Conservation (phyloP, 2,113 vertebrate species). For the Cinclus mexicanus region DNA sequence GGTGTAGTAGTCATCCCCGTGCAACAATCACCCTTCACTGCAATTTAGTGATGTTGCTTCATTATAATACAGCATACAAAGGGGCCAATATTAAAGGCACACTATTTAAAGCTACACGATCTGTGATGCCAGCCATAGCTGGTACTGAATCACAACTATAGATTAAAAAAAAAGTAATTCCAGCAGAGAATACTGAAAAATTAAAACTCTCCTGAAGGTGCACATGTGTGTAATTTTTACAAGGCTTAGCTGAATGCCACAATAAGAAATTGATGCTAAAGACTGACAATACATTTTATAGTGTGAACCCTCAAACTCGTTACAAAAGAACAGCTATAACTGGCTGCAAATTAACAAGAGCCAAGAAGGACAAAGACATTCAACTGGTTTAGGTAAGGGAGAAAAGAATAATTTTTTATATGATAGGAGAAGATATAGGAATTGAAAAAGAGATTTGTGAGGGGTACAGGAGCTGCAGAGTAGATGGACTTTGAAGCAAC, state of each 20-base stretch:
- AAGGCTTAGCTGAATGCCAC: background rate
- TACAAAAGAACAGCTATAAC: background rate
- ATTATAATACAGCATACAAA: slow-evolving; percentile 74
- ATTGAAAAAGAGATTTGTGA: background rate
- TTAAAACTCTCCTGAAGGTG: background rate
- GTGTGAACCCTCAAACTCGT: background rate
- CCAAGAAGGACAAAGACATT: background rate
- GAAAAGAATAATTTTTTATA: background rate
- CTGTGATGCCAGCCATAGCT: slow-evolving; percentile 17
- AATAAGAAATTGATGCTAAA: background rate
- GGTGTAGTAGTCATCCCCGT: slow-evolving; percentile 77
- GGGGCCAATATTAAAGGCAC: slow-evolving; percentile 60
- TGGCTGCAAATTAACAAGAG: background rate
- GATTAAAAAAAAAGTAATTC: slow-evolving; percentile 16
- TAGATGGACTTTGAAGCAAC: background rate
- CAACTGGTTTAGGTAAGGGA: background rate
- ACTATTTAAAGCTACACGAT: slow-evolving; percentile 65
- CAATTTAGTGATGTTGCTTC: slow-evolving; percentile 81
- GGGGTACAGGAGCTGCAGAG: background rate
- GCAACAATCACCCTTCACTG: slow-evolving; percentile 80
- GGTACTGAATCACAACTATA: background rate
- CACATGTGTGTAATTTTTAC: background rate
- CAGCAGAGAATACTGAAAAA: slow-evolving; percentile 25
- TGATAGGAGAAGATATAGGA: background rate
- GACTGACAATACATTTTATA: background rate